phyloP scores from a whole-genome alignment of 2,888 invertebrate species.

The Diarsia dahlii region DNA sequence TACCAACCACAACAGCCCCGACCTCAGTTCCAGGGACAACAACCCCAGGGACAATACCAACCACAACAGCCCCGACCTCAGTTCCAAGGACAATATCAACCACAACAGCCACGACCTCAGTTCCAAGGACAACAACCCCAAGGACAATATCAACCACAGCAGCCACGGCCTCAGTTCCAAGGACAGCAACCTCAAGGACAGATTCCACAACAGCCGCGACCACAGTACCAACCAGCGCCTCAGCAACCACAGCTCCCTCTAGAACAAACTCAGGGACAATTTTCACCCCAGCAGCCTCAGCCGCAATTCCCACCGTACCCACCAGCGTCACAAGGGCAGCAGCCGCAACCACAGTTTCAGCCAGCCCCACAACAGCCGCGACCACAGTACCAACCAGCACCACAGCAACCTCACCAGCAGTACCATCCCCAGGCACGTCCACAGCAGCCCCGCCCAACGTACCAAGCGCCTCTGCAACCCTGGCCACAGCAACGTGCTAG shows the following conservation, averaged over 20 bases:
- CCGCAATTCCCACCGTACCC: slow-evolving; percentile 57
- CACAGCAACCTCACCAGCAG: slow-evolving; percentile 44
- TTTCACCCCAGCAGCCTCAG: slow-evolving; percentile 42
- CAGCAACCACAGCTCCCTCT: slow-evolving; percentile 48
- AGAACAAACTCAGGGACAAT: slow-evolving; percentile 52
- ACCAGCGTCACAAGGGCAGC: slow-evolving; percentile 39
- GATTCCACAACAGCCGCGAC: slow-evolving; percentile 37
- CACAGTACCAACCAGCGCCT: slow-evolving; percentile 42
- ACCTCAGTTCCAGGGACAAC: slow-evolving; percentile 33
- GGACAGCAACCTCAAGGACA: slow-evolving; percentile 1
- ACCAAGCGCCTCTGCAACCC: slow-evolving; percentile 46
- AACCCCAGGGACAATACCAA: slow-evolving; percentile 20
- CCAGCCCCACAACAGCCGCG: slow-evolving; percentile 56
- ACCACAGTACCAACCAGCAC: slow-evolving; percentile 52
- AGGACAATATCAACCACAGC: background rate
- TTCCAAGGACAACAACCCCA: slow-evolving; percentile 35
- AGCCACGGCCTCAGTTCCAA: slow-evolving; percentile 31
- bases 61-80: slow-evolving; percentile 27
- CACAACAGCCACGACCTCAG: slow-evolving; percentile 27
- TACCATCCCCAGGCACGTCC: slow-evolving; percentile 38
- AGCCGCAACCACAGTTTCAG: slow-evolving; percentile 39
- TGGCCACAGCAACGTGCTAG: slow-evolving; percentile 61
- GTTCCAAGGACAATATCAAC: slow-evolving; percentile 20
- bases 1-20: slow-evolving; percentile 36
- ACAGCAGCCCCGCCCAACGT: slow-evolving; percentile 49